Evolutionary conservation across 2,888 invertebrate species (phyloP), one percentile per base, ranked within the genome.

Genomic region (Synergus laeviventris): DNA sequence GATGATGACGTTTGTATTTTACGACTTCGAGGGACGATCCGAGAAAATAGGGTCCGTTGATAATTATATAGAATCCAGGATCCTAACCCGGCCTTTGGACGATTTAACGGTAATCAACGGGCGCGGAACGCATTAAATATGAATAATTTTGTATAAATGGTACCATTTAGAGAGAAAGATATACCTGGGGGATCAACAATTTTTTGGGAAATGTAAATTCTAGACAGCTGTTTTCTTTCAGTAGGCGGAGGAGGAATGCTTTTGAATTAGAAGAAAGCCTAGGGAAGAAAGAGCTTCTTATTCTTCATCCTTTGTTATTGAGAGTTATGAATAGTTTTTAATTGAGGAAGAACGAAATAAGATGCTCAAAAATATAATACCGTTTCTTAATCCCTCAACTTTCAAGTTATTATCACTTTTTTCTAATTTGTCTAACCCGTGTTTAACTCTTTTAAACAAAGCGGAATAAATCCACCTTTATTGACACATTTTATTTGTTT

Each of bases 61-160:
- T 70, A 70, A 70, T 70, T 70, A 54, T 70, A 70, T 70, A 70
- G 70, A 70, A 70, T 70, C 12, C 2, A 14, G 16, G 24, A 24
- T 14, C 42, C 64, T 45, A 45, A 11, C 70, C 49, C n/a, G 16
- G 12, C 49, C 45, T 49, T 66, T 70, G 1, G 36, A 49, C 31
- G 49, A 31, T 70, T 70, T 70, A 49, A 70, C 70, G 49, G 70
- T 49, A 54, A 70, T 70, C 49, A 70, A 70, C 49, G 49, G 31
- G 18, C 70, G 49, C 11, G 31, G 21, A 21, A 66, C 21, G 42
- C 49, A 70, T 70, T 49, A 45, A 70, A 49, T 70, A 70, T 70
- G 70, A 70, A 70, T 70, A 70, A 70, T 70, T 49, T 24, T n/a
- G n/a, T 70, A 49, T 70, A 70, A 70, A 70, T 70, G 49, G 49